Evolutionary conservation across 2,888 invertebrate genomes (phyloP), one percentile per base, ranked within the genome.

Genomic region (Hemicrepidius hirtus): DNA sequence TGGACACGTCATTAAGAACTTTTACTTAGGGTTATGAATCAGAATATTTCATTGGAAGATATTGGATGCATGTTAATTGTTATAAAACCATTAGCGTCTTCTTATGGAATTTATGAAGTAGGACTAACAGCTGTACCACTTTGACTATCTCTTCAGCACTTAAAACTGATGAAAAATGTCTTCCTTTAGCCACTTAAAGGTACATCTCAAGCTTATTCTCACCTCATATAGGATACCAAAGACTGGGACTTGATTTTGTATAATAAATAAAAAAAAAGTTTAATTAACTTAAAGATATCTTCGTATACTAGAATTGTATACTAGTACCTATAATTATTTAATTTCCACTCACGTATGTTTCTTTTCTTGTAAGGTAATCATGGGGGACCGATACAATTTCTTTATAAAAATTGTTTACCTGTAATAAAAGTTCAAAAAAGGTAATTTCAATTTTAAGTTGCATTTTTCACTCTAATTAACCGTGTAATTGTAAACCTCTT

Each of bases 21-120:
- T 46, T 49, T 49, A 49, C 32, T 63, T 65, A n/a, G 10, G 57
- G 41, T 7, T 40, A n/a, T 62, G 44, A 24, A 20, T 62, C 24
- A 44, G 28, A 24, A 21, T 40, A 62, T 24, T 44, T 44, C 37
- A 37, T 57, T 49, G 55, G 46, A 59, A 49, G 57, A 71, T 53
- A 59, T 59, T 57, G 70, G 64, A 62, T 57, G 68, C 62, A 59
- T 68, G 66, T 77, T 76, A 76, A 77, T 75, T 69, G 66, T 73
- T 77, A 78, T 78, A 75, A 77, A 79, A 77, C 76, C 78, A 79
- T 79, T 79, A 79, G 75, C 77, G 76, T 75, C 76, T 77, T 75
- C 76, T 73, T 74, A 77, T 75, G 78, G 77, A 78, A 79, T 79
- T 79, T 78, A 66, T 79, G 75, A 79, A 74, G 75, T 71, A 67